Percentiles rank a stretch among this genome's conserved stretches.
Conservation (phyloP, 2,113 vertebrate species). For the Alces alces region DNA sequence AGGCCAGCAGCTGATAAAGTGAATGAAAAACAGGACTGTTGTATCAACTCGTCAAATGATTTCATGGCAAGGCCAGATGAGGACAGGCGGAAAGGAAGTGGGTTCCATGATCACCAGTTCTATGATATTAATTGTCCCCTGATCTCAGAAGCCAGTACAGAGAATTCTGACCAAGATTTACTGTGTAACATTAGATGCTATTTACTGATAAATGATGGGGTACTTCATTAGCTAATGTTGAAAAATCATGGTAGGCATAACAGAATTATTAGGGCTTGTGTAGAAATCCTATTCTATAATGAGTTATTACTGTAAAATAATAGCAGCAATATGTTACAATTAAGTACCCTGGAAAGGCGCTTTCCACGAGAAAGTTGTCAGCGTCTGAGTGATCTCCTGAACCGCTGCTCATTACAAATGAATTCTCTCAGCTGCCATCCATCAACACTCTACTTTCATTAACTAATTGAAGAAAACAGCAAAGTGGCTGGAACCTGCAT, state of each 20-base stretch:
- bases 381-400: conserved; percentile 47
- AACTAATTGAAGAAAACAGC: conserved; percentile 54
- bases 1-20: conserved; percentile 9
- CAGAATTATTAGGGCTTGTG: conserved; percentile 65
- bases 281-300: conserved; percentile 67
- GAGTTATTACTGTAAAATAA: conserved; percentile 75
- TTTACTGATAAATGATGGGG: conserved; percentile 65
- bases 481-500: not conserved
- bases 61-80: conserved; percentile 13
- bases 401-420: conserved; percentile 58
- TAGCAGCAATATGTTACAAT: conserved; percentile 65
- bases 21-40: conserved; percentile 4
- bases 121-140: not conserved
- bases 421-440: conserved; percentile 41
- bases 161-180: conserved; percentile 54
- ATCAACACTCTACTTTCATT: conserved; percentile 64
- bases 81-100: not conserved
- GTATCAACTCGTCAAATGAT: conserved; percentile 38
- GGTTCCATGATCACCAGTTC: not conserved
- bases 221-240: conserved; percentile 59
- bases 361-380: conserved; percentile 55
- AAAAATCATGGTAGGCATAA: conserved; percentile 50
- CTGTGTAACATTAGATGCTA: conserved; percentile 32
- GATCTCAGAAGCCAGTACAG: conserved; percentile 25
- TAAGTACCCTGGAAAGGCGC: conserved; percentile 54